phyloP scores from a whole-genome alignment of 2,797 vertebrate genomes.

The Syndactyla subalaris region DNA sequence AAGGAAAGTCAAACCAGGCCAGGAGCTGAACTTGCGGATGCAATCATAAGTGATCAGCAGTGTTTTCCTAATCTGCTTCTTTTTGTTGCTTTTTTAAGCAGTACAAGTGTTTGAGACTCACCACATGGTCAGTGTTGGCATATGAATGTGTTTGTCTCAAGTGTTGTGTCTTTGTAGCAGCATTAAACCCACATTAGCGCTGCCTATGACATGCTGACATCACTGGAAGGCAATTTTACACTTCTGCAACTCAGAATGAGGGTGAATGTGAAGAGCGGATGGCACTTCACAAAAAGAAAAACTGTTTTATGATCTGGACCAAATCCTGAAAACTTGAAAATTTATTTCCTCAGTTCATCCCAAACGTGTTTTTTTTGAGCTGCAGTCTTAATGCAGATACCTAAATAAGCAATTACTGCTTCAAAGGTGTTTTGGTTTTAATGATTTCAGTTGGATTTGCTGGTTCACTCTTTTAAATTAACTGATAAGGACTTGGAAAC shows the following conservation, averaged over 20 bases:
- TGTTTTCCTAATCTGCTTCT: neutral
- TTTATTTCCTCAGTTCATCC: neutral
- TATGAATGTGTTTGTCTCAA: neutral
- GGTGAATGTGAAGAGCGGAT: neutral
- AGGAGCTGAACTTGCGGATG: neutral
- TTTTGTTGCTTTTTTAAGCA: neutral
- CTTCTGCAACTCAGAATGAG: neutral
- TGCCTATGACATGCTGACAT: accelerated
- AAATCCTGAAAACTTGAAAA: neutral
- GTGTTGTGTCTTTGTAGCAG: neutral
- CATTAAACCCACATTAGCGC: accelerated
- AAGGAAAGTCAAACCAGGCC: neutral
- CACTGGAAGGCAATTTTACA: neutral
- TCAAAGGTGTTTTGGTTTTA: neutral
- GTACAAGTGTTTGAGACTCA: neutral
- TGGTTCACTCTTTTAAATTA: constrained; percentile 24
- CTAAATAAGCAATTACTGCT: neutral
- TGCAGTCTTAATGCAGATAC: neutral
- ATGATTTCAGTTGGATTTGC: neutral
- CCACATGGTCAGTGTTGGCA: neutral
- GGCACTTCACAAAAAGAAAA: neutral
- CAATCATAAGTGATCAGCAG: neutral
- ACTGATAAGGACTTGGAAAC: neutral
- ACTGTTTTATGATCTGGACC: neutral
- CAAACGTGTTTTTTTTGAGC: neutral